phyloP scores from a whole-genome alignment of 2,797 vertebrate genomes.

The Poecile montanus region DNA sequence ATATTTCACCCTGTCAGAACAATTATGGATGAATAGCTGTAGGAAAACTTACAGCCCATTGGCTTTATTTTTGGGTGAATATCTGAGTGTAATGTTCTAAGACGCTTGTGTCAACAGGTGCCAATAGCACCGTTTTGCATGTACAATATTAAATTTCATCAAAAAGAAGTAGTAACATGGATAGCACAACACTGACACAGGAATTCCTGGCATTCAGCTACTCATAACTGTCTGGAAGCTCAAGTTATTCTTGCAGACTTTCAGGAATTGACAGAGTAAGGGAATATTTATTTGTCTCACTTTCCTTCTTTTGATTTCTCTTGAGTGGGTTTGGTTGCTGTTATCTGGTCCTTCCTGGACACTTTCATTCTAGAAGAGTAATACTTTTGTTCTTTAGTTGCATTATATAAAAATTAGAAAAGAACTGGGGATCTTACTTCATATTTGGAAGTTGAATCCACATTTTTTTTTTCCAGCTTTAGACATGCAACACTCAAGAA shows the following conservation, averaged over 20 bases:
- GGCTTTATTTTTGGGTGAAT: slow-evolving; percentile 8
- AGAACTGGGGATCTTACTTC: not conserved
- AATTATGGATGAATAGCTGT: not conserved
- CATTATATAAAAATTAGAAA: not conserved
- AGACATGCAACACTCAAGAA: not conserved
- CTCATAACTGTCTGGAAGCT: not conserved
- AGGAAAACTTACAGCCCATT: not conserved
- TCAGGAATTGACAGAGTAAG: not conserved
- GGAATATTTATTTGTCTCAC: not conserved
- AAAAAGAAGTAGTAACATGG: not conserved
- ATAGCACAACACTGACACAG: not conserved
- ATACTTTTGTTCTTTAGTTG: not conserved
- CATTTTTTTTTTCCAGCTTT: not conserved
- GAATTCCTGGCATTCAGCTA: not conserved
- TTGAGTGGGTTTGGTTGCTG: not conserved
- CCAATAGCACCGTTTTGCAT: slow-evolving; percentile 8
- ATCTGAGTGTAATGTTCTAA: not conserved
- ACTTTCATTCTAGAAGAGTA: not conserved
- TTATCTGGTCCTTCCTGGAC: not conserved
- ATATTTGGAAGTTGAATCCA: not conserved
- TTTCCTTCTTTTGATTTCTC: not conserved
- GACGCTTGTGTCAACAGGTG: not conserved
- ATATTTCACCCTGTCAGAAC: not conserved
- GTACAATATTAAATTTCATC: not conserved
- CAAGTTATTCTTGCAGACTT: not conserved